Evolutionary conservation across 2,113 vertebrate genomes (phyloP), one percentile per base, ranked within the genome.

Genomic region (Syngnathus floridae): DNA sequence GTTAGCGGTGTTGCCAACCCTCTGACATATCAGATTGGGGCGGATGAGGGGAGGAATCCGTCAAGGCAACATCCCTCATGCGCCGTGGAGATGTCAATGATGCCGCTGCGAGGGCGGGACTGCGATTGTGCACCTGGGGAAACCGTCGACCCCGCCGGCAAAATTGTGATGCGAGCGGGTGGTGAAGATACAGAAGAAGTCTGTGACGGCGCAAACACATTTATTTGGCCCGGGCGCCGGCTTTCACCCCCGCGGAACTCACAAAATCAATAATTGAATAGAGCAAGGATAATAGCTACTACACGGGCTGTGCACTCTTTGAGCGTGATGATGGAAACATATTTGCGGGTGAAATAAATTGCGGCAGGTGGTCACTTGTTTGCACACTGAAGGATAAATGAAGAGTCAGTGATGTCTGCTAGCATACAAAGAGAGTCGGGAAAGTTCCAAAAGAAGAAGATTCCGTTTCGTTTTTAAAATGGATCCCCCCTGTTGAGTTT

Each of bases 221-320:
- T 86, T 86, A 80, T 86, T 84, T 82, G 80, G 73, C 74, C 72
- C 74, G 68, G 64, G 62, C 61, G 54, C 65, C 75, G 49, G 64
- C 65, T 72, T 79, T 72, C 75, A 74, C 81, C 81, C 26, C 81
- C 59, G 73, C 84, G 83, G 83, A 72, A 69, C 75, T 85, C 66
- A 12, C 76, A 67, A 54, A 84, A 84, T 88, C 84, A 84, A 86
- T 88, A 86, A 86, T 84, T 86, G 82, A 88, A 83, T 80, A 82
- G 80, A 88, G 73, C 74, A 72, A 85, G 80, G 78, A 84, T 84
- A 86, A 85, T 83, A 81, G 77, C 77, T 73, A 62, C 75, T 70
- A 82, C 79, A 79, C 82, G 73, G 78, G 71, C 21, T n/a, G 6
- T 61, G 58, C 65, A 71, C 64, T 76, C 65, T 66, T 62, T 52